Evolutionary conservation across 2,888 invertebrate genomes (phyloP).

Genomic region (Gastrophysa polygoni): DNA sequence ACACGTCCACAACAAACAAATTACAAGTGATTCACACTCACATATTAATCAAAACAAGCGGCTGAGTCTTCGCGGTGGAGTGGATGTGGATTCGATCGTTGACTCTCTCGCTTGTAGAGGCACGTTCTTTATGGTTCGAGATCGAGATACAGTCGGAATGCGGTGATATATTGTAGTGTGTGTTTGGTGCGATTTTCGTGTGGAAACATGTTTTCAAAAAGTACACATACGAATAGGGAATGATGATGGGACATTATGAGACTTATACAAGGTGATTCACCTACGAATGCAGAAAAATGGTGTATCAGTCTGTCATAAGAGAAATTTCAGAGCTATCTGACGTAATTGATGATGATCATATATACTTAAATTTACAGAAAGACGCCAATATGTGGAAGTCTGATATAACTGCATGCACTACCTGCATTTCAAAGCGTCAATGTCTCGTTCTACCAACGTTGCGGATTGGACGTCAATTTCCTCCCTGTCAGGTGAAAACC

Average conservation of each 20-base stretch:
- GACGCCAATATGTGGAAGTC: too few species aligned
- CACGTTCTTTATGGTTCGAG: conserved; percentile 47
- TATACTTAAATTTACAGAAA: too few species aligned
- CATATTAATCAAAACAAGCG: conserved; percentile 44
- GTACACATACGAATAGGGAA: background rate
- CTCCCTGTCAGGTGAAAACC: too few species aligned
- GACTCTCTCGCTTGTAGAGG: conserved; percentile 56
- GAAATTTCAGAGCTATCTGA: too few species aligned
- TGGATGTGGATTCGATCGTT: conserved; percentile 52
- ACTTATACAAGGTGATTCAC: too few species aligned
- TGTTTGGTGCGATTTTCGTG: conserved; percentile 11
- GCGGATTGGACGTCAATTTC: too few species aligned
- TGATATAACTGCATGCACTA: too few species aligned
- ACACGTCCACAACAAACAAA: background rate
- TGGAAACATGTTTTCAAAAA: background rate
- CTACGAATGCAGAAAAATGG: too few species aligned
- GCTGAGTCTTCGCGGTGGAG: conserved; percentile 49
- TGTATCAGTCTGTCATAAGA: too few species aligned
- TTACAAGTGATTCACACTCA: conserved; percentile 33
- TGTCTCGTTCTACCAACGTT: too few species aligned
- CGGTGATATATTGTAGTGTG: conserved; percentile 14
- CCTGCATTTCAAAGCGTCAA: too few species aligned
- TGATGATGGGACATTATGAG: background rate
- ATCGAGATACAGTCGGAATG: conserved; percentile 21
- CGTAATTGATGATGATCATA: too few species aligned